Evolutionary conservation across 1,140 invertebrate species (phyloP).

Genomic region (Neomicropteryx cornuta): DNA sequence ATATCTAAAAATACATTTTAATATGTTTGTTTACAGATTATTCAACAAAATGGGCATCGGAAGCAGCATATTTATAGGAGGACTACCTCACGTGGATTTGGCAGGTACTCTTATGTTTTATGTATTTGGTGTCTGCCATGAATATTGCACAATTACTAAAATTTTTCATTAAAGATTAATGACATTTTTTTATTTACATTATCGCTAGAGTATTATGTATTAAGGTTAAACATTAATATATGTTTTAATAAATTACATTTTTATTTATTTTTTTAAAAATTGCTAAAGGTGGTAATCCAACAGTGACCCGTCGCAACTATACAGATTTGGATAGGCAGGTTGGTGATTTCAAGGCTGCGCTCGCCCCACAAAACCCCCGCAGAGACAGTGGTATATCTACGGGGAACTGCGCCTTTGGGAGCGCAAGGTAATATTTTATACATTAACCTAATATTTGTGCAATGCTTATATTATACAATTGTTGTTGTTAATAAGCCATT

Average conservation of each 20-base stretch:
- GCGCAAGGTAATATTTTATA: too few relatives aligned
- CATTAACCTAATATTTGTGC: too few relatives aligned
- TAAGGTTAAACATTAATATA: too few relatives aligned
- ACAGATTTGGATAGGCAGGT: constrained; percentile 17
- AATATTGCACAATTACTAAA: too few relatives aligned
- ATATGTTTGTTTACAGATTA: constrained; percentile 19
- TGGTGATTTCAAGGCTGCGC: constrained; percentile 29
- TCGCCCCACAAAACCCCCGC: constrained; percentile 27
- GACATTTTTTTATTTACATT: too few relatives aligned
- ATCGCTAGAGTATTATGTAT: too few relatives aligned
- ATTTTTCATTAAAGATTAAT: too few relatives aligned
- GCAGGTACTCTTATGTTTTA: too few relatives aligned
- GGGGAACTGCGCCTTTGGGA: constrained; percentile 36
- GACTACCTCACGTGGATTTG: constrained; percentile 21
- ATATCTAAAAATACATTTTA: too few relatives aligned
- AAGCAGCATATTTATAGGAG: constrained; percentile 24
- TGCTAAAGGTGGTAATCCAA: constrained; percentile 1
- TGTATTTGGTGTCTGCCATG: too few relatives aligned
- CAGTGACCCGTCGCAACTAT: constrained; percentile 6
- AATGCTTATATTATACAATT: too few relatives aligned
- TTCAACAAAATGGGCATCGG: constrained; percentile 30
- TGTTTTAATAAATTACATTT: background rate
- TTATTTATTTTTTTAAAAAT: constrained; percentile 7
- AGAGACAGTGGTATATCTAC: constrained; percentile 38
- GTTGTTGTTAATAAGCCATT: too few relatives aligned